Conservation (phyloP, 2,113 vertebrate species). For the Nothobranchius kuhntae region DNA sequence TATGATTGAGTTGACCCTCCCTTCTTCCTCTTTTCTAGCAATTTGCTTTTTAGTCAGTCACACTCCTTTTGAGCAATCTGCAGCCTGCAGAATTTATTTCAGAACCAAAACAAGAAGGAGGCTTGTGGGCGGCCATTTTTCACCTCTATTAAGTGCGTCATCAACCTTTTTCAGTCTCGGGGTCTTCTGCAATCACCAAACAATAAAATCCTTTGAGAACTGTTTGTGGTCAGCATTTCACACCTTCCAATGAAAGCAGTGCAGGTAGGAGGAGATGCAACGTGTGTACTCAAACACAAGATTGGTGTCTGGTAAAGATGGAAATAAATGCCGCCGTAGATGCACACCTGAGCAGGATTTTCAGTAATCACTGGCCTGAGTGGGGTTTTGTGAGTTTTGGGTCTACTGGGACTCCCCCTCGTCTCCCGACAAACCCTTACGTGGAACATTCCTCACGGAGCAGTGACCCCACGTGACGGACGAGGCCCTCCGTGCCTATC, state of each 20-base stretch:
- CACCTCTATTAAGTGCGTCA: slow-evolving; percentile 9
- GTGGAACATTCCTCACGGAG: slow-evolving; percentile 63
- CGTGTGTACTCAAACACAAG: not conserved
- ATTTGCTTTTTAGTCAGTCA: not conserved
- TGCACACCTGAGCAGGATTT: slow-evolving; percentile 2
- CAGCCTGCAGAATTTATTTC: not conserved
- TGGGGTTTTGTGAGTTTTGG: slow-evolving; percentile 33
- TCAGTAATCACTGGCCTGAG: slow-evolving; percentile 5
- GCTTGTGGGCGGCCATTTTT: not conserved
- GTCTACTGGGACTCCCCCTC: slow-evolving; percentile 38
- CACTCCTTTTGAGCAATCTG: not conserved
- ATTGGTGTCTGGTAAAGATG: too few relatives aligned
- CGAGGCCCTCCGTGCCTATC: slow-evolving; percentile 68
- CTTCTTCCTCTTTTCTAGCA: not conserved
- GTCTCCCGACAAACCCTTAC: slow-evolving; percentile 26
- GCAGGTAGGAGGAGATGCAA: not conserved
- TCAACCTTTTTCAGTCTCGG: slow-evolving; percentile 7
- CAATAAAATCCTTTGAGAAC: slow-evolving; percentile 4
- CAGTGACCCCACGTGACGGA: slow-evolving; percentile 65
- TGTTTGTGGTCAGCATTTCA: slow-evolving; percentile 2
- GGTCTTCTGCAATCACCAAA: slow-evolving; percentile 2
- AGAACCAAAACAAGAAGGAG: not conserved
- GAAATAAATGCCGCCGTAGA: too few relatives aligned
- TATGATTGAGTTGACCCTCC: not conserved
- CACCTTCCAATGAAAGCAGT: not conserved